A percentile compares a stretch with the other conserved stretches of the same genome.
Conservation (phyloP, 2,113 vertebrate genomes). For the Forbesichthys papilliferus region DNA sequence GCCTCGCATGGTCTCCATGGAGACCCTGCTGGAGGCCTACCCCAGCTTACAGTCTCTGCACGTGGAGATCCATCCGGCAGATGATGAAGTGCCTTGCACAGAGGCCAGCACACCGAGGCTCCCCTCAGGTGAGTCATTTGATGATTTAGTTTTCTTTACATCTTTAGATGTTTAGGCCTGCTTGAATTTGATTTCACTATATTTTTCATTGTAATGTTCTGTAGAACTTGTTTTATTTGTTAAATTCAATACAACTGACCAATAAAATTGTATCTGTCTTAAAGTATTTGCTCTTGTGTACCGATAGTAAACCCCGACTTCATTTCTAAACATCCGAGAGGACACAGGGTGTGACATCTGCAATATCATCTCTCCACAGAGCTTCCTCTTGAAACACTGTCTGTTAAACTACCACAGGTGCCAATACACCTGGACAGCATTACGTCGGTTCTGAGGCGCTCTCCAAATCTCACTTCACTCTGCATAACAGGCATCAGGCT, state of each 20-base stretch:
- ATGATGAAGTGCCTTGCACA: neutral
- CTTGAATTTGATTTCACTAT: too few relatives aligned
- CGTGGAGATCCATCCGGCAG: conserved; percentile 17
- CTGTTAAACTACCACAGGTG: conserved; percentile 79
- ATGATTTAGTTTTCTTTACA: too few relatives aligned
- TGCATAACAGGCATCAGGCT: conserved; percentile 78
- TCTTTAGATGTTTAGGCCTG: too few relatives aligned
- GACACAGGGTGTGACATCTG: neutral
- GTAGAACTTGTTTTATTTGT: too few relatives aligned
- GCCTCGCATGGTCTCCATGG: neutral
- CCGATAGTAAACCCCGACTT: too few relatives aligned
- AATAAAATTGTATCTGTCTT: too few relatives aligned
- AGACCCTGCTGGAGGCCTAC: conserved; percentile 17
- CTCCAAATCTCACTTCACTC: conserved; percentile 76
- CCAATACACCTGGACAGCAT: conserved; percentile 68
- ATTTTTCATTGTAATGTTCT: too few relatives aligned
- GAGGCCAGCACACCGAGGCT: neutral
- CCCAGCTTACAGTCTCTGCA: conserved; percentile 11
- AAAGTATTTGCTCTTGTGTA: too few relatives aligned
- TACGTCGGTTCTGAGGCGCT: conserved; percentile 73
- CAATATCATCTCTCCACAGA: conserved; percentile 58
- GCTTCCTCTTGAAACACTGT: conserved; percentile 79
- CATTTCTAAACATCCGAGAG: too few relatives aligned
- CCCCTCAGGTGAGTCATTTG: neutral
- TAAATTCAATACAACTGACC: too few relatives aligned